These are phyloP conservation scores for Incurvaria masculella DNA, from an alignment of 2,888 invertebrate genomes.

Conservation along the genomic window DNA sequence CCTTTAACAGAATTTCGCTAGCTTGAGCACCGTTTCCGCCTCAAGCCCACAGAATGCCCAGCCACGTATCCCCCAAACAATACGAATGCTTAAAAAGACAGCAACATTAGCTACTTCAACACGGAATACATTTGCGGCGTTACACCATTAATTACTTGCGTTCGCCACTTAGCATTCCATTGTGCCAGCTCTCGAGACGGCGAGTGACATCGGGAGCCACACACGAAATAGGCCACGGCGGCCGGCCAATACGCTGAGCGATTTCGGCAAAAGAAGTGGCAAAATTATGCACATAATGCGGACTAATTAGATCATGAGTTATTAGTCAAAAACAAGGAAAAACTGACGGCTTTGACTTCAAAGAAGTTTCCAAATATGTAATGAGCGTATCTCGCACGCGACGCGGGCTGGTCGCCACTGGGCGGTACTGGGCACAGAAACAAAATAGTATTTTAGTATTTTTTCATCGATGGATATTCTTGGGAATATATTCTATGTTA, in stretches of 20 bases:
- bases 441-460: too few relatives aligned
- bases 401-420: not conserved
- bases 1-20: too few relatives aligned
- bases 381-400: not conserved
- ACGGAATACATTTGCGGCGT: not conserved
- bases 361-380: not conserved
- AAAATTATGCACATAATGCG: constrained; percentile 35
- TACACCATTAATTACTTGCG: not conserved
- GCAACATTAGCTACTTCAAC: not conserved
- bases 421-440: not conserved
- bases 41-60: too few relatives aligned
- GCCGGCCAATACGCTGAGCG: constrained; percentile 15
- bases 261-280: constrained; percentile 26
- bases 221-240: not conserved
- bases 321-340: constrained; percentile 33
- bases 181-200: not conserved
- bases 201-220: not conserved
- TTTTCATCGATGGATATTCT: too few relatives aligned
- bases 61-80: not conserved
- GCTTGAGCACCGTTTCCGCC: too few relatives aligned
- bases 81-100: not conserved
- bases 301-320: not conserved
- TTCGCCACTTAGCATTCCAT: not conserved
- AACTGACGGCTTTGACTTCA: constrained; percentile 28
- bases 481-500: too few relatives aligned